Percentiles rank a stretch among this genome's conserved stretches.
phyloP scores from a whole-genome alignment of 2,888 invertebrate species.

The Dynastes hyllus region DNA sequence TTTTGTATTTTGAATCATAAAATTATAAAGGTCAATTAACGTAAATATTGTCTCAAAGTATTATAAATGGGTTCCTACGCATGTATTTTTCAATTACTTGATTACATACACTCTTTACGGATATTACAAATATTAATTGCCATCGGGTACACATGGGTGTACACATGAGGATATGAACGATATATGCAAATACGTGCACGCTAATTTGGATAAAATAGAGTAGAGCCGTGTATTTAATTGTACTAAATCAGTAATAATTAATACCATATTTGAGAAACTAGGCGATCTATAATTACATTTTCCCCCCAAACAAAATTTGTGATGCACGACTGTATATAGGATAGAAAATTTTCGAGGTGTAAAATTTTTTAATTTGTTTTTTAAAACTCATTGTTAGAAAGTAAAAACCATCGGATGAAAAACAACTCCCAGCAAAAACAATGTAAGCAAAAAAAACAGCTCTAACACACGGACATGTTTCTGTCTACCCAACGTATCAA shows the following conservation, averaged over 20 bases:
- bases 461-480: too few species aligned
- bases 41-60: too few species aligned
- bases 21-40: too few species aligned
- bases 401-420: too few species aligned
- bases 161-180: neutral
- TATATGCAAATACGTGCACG: slow-evolving; percentile 18
- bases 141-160: neutral
- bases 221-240: slow-evolving; percentile 10
- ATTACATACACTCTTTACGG: neutral
- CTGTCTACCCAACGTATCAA: too few species aligned
- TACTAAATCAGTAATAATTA: slow-evolving; percentile 23
- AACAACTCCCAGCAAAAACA: too few species aligned
- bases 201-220: slow-evolving; percentile 28
- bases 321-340: neutral
- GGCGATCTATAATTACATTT: slow-evolving; percentile 35
- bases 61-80: too few species aligned
- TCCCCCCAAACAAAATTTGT: slow-evolving; percentile 2
- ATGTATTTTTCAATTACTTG: too few species aligned
- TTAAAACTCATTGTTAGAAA: too few species aligned
- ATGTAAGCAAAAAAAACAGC: too few species aligned
- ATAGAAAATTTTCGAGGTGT: neutral
- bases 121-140: slow-evolving; percentile 12
- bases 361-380: too few species aligned
- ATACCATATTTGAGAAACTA: slow-evolving; percentile 39
- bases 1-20: too few species aligned